Evolutionary conservation across 2,888 invertebrate species (phyloP), one percentile per base, ranked within the genome.

Genomic region (Eumacrocentrus americanus): DNA sequence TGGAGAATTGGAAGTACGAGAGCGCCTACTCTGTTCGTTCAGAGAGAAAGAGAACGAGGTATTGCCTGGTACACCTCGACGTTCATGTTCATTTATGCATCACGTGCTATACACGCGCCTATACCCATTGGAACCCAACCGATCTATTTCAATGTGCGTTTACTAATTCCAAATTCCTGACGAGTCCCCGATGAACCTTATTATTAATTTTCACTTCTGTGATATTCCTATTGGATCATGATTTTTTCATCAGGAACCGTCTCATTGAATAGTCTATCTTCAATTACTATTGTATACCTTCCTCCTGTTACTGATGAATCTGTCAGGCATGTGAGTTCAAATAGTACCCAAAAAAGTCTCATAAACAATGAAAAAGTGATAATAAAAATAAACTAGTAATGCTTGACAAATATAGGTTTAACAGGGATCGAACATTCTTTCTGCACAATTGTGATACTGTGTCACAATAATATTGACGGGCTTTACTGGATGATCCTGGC

Each of bases 41-140:
- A n/a, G n/a, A n/a, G n/a, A n/a, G n/a, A n/a, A n/a, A n/a, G n/a
- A 44, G 18, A 16, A 20, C 44, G 18, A 18, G 16, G 22, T 44
- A 20, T 44, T 20, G 11, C n/a, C n/a, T 20, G n/a, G 38, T 12
- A 40, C 22, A 38, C 52, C 16, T 38, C 14, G 22, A 23, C 38
- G 47, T 59, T 52, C 18, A 44, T 37, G 16, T 38, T 59, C 47
- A 59, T 53, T 59, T 53, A 59, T 59, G 52, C 51, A 59, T 59
- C 38, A 47, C 38, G 34, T 35, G 25, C 37, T 47, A 46, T 38
- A 59, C 37, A 37, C 23, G 18, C 35, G 20, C 50, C 29, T 42
- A 20, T 22, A 50, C 29, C 14, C 14, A 29, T 40, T 11, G 2
- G 11, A 25, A 20, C 38, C 35, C 12, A 25, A 35, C 14, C 29